Evolutionary conservation across 2,113 vertebrate genomes (phyloP), one percentile per base, ranked within the genome.

Genomic region (Pterophyllum scalare): DNA sequence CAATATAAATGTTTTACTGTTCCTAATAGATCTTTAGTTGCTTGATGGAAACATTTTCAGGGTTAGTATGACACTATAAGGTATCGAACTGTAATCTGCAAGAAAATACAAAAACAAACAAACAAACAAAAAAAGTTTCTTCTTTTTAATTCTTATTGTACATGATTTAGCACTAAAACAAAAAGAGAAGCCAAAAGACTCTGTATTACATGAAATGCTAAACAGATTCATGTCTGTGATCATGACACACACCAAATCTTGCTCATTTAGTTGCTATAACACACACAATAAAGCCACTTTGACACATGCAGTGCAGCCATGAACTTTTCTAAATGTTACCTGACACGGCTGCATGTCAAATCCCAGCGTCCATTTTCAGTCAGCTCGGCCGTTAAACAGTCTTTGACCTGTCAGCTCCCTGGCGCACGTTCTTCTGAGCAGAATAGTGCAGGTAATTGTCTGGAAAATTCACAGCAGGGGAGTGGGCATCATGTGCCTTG

Each of bases 161-260:
- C 14, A 40, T 31, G 7, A n/a, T 59, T 58, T 0, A 10, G 10
- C n/a, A 54, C n/a, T 75, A 52, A 59, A 85, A 84, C 52, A 76
- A 26, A 22, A 17, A 20, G 7, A 59, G 54, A 46, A 78, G 87
- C 89, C 80, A 84, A 85, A 89, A 77, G 38, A 65, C 13, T 84
- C 91, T 82, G 77, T 87, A 59, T 84, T 81, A 64, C 57, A 52
- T 38, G 76, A 75, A 82, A 75, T 82, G 57, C 8, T 77, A 62
- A 88, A 59, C 60, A 70, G 81, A 57, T 84, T 87, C 22, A 86
- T 87, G 85, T 82, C 46, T 84, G 57, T 1, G 2, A 84, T 79
- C 33, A 46, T 60, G 60, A 88, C 82, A 83, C 58, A 81, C 49
- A 81, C 75, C 60, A 62, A 15, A 70, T 84, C 59, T 77, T 79